phyloP scores from a whole-genome alignment of 2,888 invertebrate species.

The Phania funesta region DNA sequence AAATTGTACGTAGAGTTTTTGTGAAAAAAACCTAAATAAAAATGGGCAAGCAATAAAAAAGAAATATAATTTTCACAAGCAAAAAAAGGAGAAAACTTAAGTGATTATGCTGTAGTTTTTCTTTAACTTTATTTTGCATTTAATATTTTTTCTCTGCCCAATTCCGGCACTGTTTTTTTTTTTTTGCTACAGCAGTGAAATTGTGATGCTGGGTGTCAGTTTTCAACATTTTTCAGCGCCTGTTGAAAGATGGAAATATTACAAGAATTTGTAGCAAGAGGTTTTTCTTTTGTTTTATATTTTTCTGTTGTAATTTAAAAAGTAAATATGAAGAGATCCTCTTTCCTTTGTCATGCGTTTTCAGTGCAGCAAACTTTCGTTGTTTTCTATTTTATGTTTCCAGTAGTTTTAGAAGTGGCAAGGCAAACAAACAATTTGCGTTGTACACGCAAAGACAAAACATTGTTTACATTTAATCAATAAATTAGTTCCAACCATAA shows the following conservation, averaged over 20 bases:
- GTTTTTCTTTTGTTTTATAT: slow-evolving; percentile 5
- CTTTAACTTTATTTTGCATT: neutral
- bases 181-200: slow-evolving; percentile 49
- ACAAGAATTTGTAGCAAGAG: slow-evolving; percentile 19
- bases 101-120: neutral
- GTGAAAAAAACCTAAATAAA: neutral
- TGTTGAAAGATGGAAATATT: neutral
- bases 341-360: no score
- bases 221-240: slow-evolving; percentile 48
- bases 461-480: no score
- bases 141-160: neutral
- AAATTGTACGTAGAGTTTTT: slow-evolving; percentile 53
- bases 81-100: neutral
- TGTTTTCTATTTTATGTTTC: no score
- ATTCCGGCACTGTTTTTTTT: neutral
- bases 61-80: neutral
- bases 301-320: no score
- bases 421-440: no score
- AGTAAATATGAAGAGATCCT: no score
- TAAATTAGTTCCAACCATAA: no score
- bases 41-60: slow-evolving; percentile 6
- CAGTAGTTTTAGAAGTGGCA: no score
- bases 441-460: no score
- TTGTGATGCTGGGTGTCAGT: slow-evolving; percentile 61
- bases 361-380: no score